These are phyloP conservation scores for Xiphophorus maculatus DNA, from an alignment of 2,113 vertebrate genomes.

Conservation along the genomic window DNA sequence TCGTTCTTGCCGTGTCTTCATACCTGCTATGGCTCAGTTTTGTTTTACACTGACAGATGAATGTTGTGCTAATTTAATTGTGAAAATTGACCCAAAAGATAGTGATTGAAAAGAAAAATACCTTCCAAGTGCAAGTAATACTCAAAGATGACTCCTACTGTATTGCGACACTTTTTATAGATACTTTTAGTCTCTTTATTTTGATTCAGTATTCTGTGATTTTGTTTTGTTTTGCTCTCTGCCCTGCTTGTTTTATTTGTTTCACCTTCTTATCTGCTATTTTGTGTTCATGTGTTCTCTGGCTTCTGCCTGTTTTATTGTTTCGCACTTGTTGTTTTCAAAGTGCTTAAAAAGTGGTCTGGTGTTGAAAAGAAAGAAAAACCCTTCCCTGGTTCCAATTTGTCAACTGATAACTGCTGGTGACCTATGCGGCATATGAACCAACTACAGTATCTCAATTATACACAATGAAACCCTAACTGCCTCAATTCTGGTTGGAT, in stretches of 20 bases:
- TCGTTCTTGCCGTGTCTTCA: no score
- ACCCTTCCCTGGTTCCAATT: constrained; percentile 29
- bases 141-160: not conserved
- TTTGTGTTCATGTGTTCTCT: not conserved
- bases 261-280: not conserved
- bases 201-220: no score
- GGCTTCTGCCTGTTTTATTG: not conserved
- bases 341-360: not conserved
- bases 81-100: not conserved
- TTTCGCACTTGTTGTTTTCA: not conserved
- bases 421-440: constrained; percentile 46
- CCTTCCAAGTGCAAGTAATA: not conserved
- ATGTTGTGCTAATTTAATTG: not conserved
- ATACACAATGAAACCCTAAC: constrained; percentile 54
- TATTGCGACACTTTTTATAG: no score
- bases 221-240: no score
- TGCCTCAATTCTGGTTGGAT: constrained; percentile 61
- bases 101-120: not conserved
- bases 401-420: constrained; percentile 58
- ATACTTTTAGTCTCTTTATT: no score
- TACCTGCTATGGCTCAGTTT: no score
- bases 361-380: not conserved
- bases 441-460: constrained; percentile 51
- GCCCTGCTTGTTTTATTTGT: no score
- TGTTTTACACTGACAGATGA: not conserved